These are phyloP conservation scores for Neodontobutis hainanensis DNA, from an alignment of 2,113 vertebrate species.

Conservation along the genomic window DNA sequence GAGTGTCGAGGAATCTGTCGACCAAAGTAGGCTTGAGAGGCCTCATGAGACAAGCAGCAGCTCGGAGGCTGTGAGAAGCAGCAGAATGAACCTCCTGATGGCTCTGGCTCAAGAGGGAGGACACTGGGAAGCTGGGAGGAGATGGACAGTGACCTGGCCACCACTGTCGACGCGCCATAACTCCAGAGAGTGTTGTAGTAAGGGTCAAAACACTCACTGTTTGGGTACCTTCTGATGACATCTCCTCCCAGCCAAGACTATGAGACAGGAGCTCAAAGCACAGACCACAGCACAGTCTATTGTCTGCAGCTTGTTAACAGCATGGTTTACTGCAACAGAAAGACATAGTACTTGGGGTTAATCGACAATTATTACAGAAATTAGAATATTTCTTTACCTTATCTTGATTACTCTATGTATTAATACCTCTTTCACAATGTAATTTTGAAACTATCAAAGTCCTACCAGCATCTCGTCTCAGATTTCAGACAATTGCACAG, in stretches of 20 bases:
- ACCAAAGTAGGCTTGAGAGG: conserved; percentile 10
- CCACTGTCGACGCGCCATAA: background rate
- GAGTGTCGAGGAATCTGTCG: background rate
- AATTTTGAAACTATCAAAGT: too few relatives aligned
- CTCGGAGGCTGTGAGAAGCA: background rate
- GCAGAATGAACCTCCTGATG: conserved; percentile 17
- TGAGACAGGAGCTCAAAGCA: too few relatives aligned
- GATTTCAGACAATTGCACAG: too few relatives aligned
- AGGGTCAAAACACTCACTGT: background rate
- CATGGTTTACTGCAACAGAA: too few relatives aligned
- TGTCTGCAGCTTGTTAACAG: too few relatives aligned
- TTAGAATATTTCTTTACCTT: too few relatives aligned
- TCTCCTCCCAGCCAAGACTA: background rate
- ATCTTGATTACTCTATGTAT: too few relatives aligned
- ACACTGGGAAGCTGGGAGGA: conserved; percentile 20
- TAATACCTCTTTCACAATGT: too few relatives aligned
- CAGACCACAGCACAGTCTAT: too few relatives aligned
- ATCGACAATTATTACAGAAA: too few relatives aligned
- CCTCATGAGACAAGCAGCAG: background rate
- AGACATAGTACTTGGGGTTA: too few relatives aligned
- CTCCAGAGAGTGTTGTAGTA: background rate
- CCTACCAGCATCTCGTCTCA: too few relatives aligned
- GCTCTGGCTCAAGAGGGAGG: conserved; percentile 31
- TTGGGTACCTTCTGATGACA: background rate
- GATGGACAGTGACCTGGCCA: conserved; percentile 19